Percentiles rank a stretch among this genome's conserved stretches.
These are phyloP conservation scores for Equus quagga DNA, from an alignment of 2,113 vertebrate genomes.

Conservation along the genomic window DNA sequence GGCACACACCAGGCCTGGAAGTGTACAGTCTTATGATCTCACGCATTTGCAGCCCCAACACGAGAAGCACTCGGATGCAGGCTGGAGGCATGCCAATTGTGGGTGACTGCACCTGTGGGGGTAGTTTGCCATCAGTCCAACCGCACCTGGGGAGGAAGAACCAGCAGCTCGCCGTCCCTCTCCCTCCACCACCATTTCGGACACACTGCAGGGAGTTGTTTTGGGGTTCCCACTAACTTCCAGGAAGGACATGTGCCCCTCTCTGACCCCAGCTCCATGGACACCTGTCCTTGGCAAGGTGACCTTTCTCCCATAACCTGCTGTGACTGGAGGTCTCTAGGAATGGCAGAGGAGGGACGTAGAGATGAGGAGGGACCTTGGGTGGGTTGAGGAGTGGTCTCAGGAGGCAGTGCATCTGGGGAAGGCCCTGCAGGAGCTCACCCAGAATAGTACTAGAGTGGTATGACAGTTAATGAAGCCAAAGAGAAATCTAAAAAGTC, in stretches of 20 bases:
- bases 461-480: conserved; percentile 92
- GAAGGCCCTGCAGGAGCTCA: not conserved
- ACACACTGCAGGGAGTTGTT: not conserved
- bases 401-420: not conserved
- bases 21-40: not conserved
- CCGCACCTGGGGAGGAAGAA: not conserved
- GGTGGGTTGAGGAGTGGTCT: not conserved
- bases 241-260: not conserved
- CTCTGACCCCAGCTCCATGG: not conserved
- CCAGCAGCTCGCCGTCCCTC: no score
- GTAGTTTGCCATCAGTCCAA: not conserved
- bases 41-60: no score
- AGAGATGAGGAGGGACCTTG: not conserved
- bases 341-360: not conserved
- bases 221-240: not conserved
- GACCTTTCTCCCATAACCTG: not conserved
- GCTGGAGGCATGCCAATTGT: not conserved
- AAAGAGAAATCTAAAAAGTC: conserved; percentile 92
- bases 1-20: fast-evolving
- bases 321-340: not conserved
- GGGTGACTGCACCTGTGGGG: not conserved
- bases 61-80: no score
- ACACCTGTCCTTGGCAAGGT: not conserved
- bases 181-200: not conserved
- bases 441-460: conserved; percentile 95